Evolutionary conservation across 2,797 vertebrate genomes (phyloP), one percentile per base, ranked within the genome.

Genomic region (Hoplostethus mediterraneus): DNA sequence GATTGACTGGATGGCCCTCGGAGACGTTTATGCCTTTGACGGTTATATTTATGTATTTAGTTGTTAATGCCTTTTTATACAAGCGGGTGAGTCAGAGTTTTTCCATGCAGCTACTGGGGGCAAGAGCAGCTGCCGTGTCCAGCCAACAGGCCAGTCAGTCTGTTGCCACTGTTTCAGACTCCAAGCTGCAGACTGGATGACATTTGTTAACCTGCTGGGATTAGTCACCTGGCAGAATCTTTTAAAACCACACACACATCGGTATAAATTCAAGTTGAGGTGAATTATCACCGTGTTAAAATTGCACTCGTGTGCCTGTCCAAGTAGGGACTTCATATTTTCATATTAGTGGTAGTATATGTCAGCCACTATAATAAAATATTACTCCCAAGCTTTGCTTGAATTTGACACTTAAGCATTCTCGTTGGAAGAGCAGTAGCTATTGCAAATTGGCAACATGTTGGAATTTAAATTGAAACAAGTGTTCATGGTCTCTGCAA

Each of bases 51-150:
- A 91, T 91, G 84, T 55, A 73, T 91, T 92, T 85, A 75, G 77
- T 86, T 17, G 62, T 91, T 89, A 87, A 87, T 91, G 77, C 61
- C 75, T 91, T 91, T 92, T 88, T 83, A 81, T 75, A 73, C 77
- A 89, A 86, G 75, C 63, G 78, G 47, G 77, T 94, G 93, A 94
- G 86, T 93, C 89, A 91, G 83, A 85, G 74, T 87, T 92, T 92
- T 94, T 94, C 91, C 92, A 90, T 68, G 53, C 59, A 73, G 82
- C 91, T 93, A 90, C 90, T 80, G 86, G 71, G 85, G 79, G 77
- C 73, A 66, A 68, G 71, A 85, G 77, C 81, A 82, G 89, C 87
- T 84, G 85, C 75, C 73, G 73, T 30, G n/a, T 71, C 69, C 75
- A 47, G 72, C 63, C 49, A 71, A 86, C 62, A 67, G 81, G 66